Evolutionary conservation across 2,113 vertebrate species (phyloP), one percentile per base, ranked within the genome.

Genomic region (Naja naja): DNA sequence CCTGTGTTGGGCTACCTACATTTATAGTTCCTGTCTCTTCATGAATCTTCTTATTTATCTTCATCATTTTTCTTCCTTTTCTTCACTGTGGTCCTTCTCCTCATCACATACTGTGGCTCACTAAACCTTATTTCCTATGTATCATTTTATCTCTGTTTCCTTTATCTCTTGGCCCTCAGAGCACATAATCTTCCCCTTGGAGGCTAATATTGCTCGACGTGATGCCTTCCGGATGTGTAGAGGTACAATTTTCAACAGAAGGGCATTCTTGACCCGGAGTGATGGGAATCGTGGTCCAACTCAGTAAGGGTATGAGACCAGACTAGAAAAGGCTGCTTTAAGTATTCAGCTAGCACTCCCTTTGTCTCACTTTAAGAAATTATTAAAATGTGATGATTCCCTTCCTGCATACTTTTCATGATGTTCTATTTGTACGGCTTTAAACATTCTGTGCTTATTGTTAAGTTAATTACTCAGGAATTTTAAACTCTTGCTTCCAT

Each of bases 401-500:
- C 64, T 90, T 47, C 93, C 87, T 56, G 47, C 58, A 53, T 86
- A 18, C 14, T 55, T 85, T 52, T 90, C 91, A 81, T 92, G 87
- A 92, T n/a, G 58, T 81, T 89, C 53, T 87, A 18, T 93, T 90
- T 93, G 55, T 55, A 45, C 53, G 11, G 64, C n/a, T 34, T n/a
- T 39, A 43, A 81, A 10, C 16, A 81, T 52, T 85, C 52, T 81
- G 88, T 53, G 20, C 47, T 81, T 93, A 34, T 56, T 91, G 39
- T 54, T 58, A 34, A 3, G 4, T 93, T 93, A 87, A 64, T 93
- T 90, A 87, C 90, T 90, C 81, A 87, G 85, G 20, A 89, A 25
- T 53, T 43, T 86, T 64, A 64, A 58, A 85, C 55, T 87, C 90
- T 91, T 90, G 89, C 45, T 90, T 93, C 69, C 39, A 74, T 89